Conservation (phyloP, 2,888 invertebrate species). For the Lucinisca nassula region DNA sequence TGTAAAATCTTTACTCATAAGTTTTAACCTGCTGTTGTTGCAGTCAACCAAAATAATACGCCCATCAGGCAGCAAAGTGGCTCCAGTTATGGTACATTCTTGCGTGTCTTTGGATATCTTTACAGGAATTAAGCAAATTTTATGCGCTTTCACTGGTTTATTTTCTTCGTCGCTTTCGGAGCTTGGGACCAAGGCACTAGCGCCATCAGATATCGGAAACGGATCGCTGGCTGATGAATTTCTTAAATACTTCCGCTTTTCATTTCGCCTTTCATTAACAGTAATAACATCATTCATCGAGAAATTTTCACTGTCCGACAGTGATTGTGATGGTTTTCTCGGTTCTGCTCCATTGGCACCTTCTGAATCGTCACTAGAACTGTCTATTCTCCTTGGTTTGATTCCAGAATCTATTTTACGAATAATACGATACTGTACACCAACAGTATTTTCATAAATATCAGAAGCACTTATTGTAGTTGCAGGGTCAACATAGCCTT, state of each 20-base stretch:
- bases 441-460: background rate
- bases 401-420: background rate
- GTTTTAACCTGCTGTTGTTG: constrained; percentile 63
- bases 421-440: background rate
- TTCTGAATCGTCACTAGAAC: constrained; percentile 4
- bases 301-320: background rate
- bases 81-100: constrained; percentile 64
- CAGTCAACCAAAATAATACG: constrained; percentile 62
- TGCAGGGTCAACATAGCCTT: background rate
- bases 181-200: background rate
- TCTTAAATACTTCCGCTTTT: background rate
- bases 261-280: background rate
- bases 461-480: background rate
- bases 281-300: background rate
- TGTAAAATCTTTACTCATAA: constrained; percentile 50
- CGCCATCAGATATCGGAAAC: background rate
- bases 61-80: constrained; percentile 46
- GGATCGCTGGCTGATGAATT: background rate
- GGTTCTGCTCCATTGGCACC: background rate
- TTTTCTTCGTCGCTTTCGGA: background rate
- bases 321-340: background rate
- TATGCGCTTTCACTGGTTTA: background rate
- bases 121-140: background rate
- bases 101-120: constrained; percentile 35
- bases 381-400: background rate